Conservation (phyloP, 2,888 invertebrate species). For the Synergus gifuensis region DNA sequence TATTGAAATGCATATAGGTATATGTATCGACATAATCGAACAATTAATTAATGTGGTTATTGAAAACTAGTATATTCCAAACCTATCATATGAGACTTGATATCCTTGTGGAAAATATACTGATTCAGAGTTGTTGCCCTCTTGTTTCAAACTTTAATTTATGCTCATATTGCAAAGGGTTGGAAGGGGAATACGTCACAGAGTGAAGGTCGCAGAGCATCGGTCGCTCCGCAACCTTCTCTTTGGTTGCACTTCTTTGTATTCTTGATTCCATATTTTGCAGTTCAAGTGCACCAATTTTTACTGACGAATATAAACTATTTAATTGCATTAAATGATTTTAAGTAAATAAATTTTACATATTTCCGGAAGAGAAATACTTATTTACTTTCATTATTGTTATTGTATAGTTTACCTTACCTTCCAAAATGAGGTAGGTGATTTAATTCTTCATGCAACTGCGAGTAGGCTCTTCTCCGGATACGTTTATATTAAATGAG, state of each 20-base stretch:
- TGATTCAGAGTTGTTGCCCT: neutral
- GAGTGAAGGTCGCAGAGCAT: conserved; percentile 26
- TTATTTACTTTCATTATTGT: neutral
- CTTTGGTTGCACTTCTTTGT: neutral
- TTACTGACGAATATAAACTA: neutral
- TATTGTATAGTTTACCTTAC: neutral
- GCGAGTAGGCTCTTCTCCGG: neutral
- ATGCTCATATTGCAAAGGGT: neutral
- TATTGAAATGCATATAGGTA: neutral
- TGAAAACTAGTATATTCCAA: neutral
- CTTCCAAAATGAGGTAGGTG: neutral
- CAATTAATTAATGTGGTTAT: neutral
- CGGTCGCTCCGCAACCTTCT: conserved; percentile 14
- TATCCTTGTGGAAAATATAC: neutral
- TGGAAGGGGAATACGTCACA: conserved; percentile 2
- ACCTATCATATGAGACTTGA: neutral
- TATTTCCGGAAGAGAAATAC: neutral
- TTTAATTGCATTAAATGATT: neutral
- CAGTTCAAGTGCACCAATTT: neutral
- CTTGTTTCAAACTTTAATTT: neutral
- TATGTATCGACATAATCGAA: neutral
- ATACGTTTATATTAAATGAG: neutral
- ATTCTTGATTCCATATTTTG: too few relatives aligned
- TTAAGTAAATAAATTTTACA: neutral
- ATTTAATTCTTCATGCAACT: neutral